Percentiles rank a stretch among this genome's conserved stretches.
Evolutionary conservation across 2,888 invertebrate genomes (phyloP).

Genomic region (Cosmia trapezina): DNA sequence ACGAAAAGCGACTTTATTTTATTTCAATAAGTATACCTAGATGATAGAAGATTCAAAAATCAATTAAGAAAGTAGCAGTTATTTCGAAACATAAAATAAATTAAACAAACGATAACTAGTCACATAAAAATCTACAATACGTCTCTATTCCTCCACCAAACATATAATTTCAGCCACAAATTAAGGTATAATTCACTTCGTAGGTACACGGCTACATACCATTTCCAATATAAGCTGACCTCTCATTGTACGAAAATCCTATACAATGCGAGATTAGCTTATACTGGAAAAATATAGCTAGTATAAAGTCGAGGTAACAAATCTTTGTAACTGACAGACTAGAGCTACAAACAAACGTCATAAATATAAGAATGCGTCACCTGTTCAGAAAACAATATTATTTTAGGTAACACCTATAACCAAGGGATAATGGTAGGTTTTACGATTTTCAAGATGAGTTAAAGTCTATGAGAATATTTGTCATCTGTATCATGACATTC

Average conservation of each 20-base stretch:
- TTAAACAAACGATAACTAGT: not conserved
- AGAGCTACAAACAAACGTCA: constrained; percentile 33
- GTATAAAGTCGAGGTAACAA: constrained; percentile 27
- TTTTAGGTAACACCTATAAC: constrained; percentile 27
- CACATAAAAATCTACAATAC: not conserved
- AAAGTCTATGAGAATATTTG: not conserved
- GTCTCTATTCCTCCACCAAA: not conserved
- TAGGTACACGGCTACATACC: not conserved
- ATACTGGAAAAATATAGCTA: not conserved
- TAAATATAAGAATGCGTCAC: constrained; percentile 55
- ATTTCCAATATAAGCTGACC: too few relatives aligned
- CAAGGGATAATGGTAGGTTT: constrained; percentile 16
- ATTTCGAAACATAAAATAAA: not conserved
- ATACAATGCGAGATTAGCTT: too few relatives aligned
- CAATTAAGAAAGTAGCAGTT: not conserved
- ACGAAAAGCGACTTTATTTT: too few relatives aligned
- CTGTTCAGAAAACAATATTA: constrained; percentile 29
- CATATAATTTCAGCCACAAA: constrained; percentile 13
- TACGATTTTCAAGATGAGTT: constrained; percentile 10
- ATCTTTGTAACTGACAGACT: constrained; percentile 46
- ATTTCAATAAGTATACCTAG: too few relatives aligned
- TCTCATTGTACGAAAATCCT: too few relatives aligned
- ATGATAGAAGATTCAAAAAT: too few relatives aligned
- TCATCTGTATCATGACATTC: too few relatives aligned
- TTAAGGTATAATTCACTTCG: constrained; percentile 35